Base-by-base conservation (phyloP, 2,113 vertebrate genomes). In the Megaceryle maxima region DNA sequence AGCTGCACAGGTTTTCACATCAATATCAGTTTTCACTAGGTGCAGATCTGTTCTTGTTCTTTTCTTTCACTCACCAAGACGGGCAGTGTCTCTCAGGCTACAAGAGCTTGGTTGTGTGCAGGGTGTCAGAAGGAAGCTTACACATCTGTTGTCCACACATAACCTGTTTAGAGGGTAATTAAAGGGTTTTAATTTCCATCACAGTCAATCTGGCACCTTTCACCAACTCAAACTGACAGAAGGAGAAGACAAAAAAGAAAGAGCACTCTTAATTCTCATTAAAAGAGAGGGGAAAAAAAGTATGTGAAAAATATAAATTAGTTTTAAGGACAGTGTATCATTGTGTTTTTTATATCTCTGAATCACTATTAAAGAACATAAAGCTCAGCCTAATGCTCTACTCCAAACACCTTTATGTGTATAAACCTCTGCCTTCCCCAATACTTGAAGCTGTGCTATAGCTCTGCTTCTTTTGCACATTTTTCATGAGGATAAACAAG, bases 181-280 rank as follows among this genome's bases (percentile, higher is more conserved):
- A 96, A 96, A 94, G 90, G 90, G 95, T 96, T 97, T 96, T 83
- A 88, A 59, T 91, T 91, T 86, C 53, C 69, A 93, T n/a, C 70
- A 88, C 69, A 89, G 94, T 85, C 95, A 94, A 41, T 91, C 83
- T 93, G 94, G 88, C 94, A 96, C 77, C 89, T 92, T 96, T 94
- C 78, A 81, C 43, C 69, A 75, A 74, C 64, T 90, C 70, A 67
- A 88, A 60, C 46, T 96, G 87, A 85, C 87, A 87, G 68, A n/a
- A 91, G 13, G 39, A 87, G 75, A 90, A 66, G 62, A 90, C 59
- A 81, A 83, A 93, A 95, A 92, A 70, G 25, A 90, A 94, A 67
- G 19, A 82, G 10, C 2, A 29, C 24, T 69, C 43, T 76, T 79
- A 84, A 84, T 84, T 87, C 73, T 88, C 5, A 2, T 39, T 83